Conservation (phyloP, 2,113 vertebrate genomes). For the Gallinago jamesoni region DNA sequence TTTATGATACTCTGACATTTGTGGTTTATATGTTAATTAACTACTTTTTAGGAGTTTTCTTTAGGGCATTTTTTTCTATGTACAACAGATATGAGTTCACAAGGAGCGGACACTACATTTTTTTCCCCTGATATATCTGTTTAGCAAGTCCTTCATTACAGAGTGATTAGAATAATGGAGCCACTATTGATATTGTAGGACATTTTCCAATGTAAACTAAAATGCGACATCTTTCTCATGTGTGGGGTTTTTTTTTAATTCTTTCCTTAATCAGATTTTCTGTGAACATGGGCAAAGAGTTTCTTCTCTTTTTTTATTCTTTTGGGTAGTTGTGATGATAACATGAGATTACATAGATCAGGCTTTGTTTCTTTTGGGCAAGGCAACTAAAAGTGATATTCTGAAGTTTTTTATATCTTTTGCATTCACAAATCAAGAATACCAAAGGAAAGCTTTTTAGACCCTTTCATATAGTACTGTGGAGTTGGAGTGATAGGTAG, state of each 20-base stretch:
- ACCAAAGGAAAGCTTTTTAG: neutral
- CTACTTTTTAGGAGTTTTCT: slow-evolving; percentile 18
- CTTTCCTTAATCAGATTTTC: neutral
- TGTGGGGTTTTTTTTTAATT: neutral
- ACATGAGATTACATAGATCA: neutral
- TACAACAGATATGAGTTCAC: neutral
- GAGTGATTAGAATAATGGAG: neutral
- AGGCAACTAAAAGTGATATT: neutral
- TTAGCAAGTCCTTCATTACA: neutral
- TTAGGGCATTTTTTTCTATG: slow-evolving; percentile 25
- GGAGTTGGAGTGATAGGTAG: neutral
- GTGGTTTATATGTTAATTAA: slow-evolving; percentile 69
- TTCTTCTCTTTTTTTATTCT: neutral
- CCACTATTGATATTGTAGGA: neutral
- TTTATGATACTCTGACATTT: slow-evolving; percentile 41
- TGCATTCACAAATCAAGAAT: neutral
- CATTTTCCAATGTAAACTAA: neutral
- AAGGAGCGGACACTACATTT: neutral
- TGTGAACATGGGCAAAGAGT: neutral
- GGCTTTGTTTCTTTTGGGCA: neutral
- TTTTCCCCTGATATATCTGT: neutral
- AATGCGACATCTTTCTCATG: neutral
- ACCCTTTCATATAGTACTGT: neutral
- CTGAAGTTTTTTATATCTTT: neutral
- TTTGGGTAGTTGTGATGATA: neutral